Conservation (phyloP, 1,140 invertebrate genomes). For the Drosophila melanogaster region DNA sequence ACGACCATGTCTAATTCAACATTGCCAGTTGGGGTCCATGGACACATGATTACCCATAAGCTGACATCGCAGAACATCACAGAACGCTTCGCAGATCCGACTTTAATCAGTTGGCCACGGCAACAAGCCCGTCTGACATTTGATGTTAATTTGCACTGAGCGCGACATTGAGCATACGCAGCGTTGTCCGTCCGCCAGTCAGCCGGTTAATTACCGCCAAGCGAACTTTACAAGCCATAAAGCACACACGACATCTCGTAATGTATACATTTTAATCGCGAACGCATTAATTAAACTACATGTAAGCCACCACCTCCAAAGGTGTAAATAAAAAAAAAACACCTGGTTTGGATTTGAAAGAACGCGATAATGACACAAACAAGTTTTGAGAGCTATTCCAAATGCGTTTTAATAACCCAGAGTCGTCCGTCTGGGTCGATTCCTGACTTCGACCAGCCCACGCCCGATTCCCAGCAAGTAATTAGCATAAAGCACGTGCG, state of each 20-base stretch:
- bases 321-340: constrained; percentile 48
- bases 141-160: constrained; percentile 73
- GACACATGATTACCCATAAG: constrained; percentile 80
- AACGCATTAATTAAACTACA: constrained; percentile 57
- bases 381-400: constrained; percentile 38
- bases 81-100: constrained; percentile 48
- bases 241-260: constrained; percentile 42
- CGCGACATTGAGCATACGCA: constrained; percentile 78
- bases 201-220: constrained; percentile 59
- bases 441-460: constrained; percentile 41
- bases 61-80: constrained; percentile 61
- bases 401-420: constrained; percentile 42
- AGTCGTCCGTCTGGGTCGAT: constrained; percentile 2
- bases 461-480: constrained; percentile 71
- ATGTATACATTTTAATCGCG: constrained; percentile 54
- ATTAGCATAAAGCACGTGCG: constrained; percentile 82
- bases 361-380: constrained; percentile 34
- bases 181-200: constrained; percentile 47
- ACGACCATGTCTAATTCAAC: constrained; percentile 29
- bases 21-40: constrained; percentile 15
- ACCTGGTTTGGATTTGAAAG: not conserved
- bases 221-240: constrained; percentile 57
- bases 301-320: constrained; percentile 22
- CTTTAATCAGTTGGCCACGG: constrained; percentile 74
- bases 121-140: constrained; percentile 52